These are phyloP conservation scores for Syritta pipiens DNA, from an alignment of 2,888 invertebrate species.

Conservation along the genomic window DNA sequence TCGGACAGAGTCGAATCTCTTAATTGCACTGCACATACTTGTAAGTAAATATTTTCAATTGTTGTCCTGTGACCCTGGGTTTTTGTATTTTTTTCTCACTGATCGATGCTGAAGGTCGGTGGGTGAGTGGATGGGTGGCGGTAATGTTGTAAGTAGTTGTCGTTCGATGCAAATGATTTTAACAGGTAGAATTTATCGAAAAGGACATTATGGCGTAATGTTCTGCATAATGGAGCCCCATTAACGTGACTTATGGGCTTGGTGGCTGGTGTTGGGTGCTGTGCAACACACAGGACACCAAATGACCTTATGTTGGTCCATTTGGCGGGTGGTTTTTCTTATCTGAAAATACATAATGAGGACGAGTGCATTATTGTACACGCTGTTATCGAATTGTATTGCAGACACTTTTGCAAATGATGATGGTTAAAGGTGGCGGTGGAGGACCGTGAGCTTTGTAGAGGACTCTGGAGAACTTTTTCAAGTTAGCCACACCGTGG, in stretches of 20 bases:
- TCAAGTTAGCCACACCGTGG: too few species aligned
- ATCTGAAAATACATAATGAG: slow-evolving; percentile 65
- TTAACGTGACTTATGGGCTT: slow-evolving; percentile 62
- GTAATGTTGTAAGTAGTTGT: slow-evolving; percentile 20
- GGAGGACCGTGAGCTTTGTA: too few species aligned
- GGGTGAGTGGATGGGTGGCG: too few species aligned
- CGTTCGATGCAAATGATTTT: slow-evolving; percentile 64
- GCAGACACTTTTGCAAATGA: neutral
- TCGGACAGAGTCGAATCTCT: slow-evolving; percentile 68
- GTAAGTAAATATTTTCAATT: slow-evolving; percentile 56
- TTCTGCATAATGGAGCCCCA: slow-evolving; percentile 65
- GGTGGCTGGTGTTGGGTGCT: slow-evolving; percentile 25
- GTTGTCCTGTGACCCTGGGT: slow-evolving; percentile 13
- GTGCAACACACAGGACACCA: slow-evolving; percentile 1
- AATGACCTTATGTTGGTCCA: slow-evolving; percentile 27
- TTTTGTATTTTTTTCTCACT: slow-evolving; percentile 43
- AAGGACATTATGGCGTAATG: slow-evolving; percentile 65
- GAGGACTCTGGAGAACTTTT: too few species aligned
- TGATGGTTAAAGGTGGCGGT: neutral
- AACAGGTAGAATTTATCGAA: slow-evolving; percentile 68
- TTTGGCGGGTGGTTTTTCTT: slow-evolving; percentile 48
- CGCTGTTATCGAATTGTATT: too few species aligned
- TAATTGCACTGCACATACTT: slow-evolving; percentile 61
- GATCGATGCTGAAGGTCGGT: neutral
- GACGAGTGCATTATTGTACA: slow-evolving; percentile 31